A percentile compares a stretch with the other conserved stretches of the same genome.
phyloP scores from a whole-genome alignment of 2,888 invertebrate species.

The Tinea pellionella region DNA sequence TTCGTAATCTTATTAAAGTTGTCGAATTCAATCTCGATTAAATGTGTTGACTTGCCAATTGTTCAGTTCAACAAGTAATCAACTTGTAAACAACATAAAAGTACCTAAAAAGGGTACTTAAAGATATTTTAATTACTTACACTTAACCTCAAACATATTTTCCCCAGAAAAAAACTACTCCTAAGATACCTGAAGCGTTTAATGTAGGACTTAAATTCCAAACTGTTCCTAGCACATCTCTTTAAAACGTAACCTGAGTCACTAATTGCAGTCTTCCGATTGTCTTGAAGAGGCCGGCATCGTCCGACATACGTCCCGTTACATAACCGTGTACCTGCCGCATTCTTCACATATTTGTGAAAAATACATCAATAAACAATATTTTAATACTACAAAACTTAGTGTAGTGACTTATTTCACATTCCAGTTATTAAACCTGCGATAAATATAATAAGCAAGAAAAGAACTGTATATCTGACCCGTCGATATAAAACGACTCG shows the following conservation, averaged over 20 bases:
- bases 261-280: conserved; percentile 15
- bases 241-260: not conserved
- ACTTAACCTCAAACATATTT: conserved; percentile 17
- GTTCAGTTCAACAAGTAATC: too few species aligned
- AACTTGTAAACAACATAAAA: too few species aligned
- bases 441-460: not conserved
- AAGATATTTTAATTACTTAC: too few species aligned
- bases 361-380: not conserved
- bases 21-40: too few species aligned
- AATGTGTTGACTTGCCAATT: too few species aligned
- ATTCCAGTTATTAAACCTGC: conserved; percentile 43
- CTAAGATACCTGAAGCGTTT: too few species aligned
- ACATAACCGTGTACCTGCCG: conserved; percentile 51
- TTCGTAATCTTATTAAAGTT: too few species aligned
- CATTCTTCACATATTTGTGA: conserved; percentile 21
- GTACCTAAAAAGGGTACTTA: too few species aligned
- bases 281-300: conserved; percentile 9
- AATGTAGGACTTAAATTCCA: too few species aligned
- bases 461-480: not conserved
- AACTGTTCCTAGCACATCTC: not conserved
- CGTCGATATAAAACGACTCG: not conserved
- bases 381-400: conserved; percentile 17
- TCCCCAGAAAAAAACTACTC: too few species aligned
- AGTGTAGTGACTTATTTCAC: conserved; percentile 32
- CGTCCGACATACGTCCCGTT: conserved; percentile 34